Base-by-base conservation (phyloP, 2,113 vertebrate genomes). In the Columba janthina region DNA sequence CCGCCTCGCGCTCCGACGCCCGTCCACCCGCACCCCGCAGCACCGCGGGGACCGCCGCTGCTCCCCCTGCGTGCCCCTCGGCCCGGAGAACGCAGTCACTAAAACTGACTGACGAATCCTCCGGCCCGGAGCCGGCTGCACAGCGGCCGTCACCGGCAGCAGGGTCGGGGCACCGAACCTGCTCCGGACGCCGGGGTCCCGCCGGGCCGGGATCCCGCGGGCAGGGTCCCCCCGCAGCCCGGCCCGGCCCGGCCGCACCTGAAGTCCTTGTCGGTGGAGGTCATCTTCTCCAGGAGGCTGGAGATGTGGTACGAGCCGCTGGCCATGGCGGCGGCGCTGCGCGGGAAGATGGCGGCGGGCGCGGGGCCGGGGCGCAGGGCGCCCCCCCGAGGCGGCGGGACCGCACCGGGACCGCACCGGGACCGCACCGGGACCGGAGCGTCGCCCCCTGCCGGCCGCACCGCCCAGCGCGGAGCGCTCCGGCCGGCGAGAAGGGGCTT, bases 261-360 rank as follows among this genome's bases (percentile, higher is more conserved):
- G 98, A 99, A 99, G 97, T 99, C 99, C 97, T 99, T 99, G 98
- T 99, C 99, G 95, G 98, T 99, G 96, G 99, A 99, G 77, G 99
- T 99, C 99, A 99, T 99, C 97, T 99, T 99, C 97, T 99, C 99
- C 99, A 99, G 98, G 96, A 99, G 98, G 97, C 99, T 99, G 98
- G 99, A 99, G 98, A 99, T 99, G 97, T 99, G 99, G 98, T 99
- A 99, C 19, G 99, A 99, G 96, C 97, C 99, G 98, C 98, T 99
- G 98, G 99, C 99, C 99, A 99, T 99, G 97, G 85, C 81, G 40
- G 34, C 56, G 22, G 42, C 54, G 54, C 66, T 32, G 36, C 28
- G 31, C 32, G 84, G 96, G 94, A 98, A 97, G 97, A 98, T 98
- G 97, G 97, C 97, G 97, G 90, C 10, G 72, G 54, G 38, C 51